Percentiles rank a stretch among this genome's conserved stretches.
Evolutionary conservation across 1,140 invertebrate species (phyloP).

Genomic region (Tribolium castaneum): DNA sequence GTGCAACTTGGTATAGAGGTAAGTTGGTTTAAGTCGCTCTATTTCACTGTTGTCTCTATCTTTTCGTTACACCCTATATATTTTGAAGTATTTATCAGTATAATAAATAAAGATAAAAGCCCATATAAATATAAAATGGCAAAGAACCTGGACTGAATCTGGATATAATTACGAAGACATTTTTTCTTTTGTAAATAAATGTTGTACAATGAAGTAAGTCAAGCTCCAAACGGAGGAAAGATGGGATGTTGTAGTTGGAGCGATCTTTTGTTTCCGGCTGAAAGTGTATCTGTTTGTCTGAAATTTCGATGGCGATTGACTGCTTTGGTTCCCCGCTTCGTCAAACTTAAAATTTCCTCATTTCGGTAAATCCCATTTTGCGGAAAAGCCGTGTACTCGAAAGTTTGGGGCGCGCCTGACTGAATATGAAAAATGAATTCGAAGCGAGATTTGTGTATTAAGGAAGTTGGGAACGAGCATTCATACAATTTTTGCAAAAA

Average conservation of each 20-base stretch:
- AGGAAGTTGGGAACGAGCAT: conserved; percentile 9
- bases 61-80: no score
- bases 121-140: no score
- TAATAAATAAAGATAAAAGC: no score
- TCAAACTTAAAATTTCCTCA: background rate
- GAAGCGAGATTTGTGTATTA: conserved; percentile 14
- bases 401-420: background rate
- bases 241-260: background rate
- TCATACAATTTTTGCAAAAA: conserved; percentile 21
- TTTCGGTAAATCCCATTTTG: conserved; percentile 14
- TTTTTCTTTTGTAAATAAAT: no score
- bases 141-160: no score
- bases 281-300: background rate
- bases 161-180: background rate
- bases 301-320: background rate
- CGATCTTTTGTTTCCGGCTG: background rate
- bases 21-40: no score
- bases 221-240: background rate
- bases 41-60: no score
- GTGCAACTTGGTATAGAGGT: no score
- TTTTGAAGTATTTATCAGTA: no score
- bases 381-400: background rate
- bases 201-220: background rate
- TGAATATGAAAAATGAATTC: conserved; percentile 1
- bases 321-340: background rate